Base-by-base conservation (phyloP, 2,888 invertebrate species). In the Archips crataeganus region DNA sequence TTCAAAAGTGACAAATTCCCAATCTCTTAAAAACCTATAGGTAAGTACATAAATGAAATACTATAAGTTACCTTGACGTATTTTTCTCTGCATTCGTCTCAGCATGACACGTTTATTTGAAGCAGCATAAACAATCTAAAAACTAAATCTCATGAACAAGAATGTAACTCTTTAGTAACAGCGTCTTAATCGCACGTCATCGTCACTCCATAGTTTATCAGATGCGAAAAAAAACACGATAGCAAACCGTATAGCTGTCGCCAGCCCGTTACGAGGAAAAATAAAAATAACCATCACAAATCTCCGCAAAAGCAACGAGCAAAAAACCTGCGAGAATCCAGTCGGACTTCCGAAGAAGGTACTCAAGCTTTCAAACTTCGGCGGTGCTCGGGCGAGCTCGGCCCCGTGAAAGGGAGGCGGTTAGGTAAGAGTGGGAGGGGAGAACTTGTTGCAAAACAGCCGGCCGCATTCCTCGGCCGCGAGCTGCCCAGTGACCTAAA, bases 401-500 rank as follows among this genome's bases (percentile, higher is more conserved):
- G 78, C 67, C 9, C 60, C 47, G 57, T 64, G 79, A 74, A 78
- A 77, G 81, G 85, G 76, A 73, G 81, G 78, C 69, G 69, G 74
- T 62, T 47, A 75, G 70, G 77, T 65, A 77, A 54, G 85, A 82
- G 82, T 71, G 87, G 81, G 90, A 88, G 70, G 79, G 80, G 76
- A 84, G 88, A 92, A 93, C 92, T 92, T 92, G 92, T 93, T 92
- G 93, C 93, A 87, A 94, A 93, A 91, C 87, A 85, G 83, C 84
- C 86, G 89, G 82, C 89, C 87, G 86, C 94, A 93, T 94, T 93
- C 94, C 92, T 78, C 63, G 11, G 36, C 34, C 34, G 36, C n/a
- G 15, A 82, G 76, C 91, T 92, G 92, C 93, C 94, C 89, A 94
- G 87, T 94, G 91, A 94, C 94, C 94, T 86, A 93, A 91, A 92